A percentile compares a stretch with the other conserved stretches of the same genome.
phyloP scores from a whole-genome alignment of 2,797 vertebrate genomes.

The Squalus acanthias region DNA sequence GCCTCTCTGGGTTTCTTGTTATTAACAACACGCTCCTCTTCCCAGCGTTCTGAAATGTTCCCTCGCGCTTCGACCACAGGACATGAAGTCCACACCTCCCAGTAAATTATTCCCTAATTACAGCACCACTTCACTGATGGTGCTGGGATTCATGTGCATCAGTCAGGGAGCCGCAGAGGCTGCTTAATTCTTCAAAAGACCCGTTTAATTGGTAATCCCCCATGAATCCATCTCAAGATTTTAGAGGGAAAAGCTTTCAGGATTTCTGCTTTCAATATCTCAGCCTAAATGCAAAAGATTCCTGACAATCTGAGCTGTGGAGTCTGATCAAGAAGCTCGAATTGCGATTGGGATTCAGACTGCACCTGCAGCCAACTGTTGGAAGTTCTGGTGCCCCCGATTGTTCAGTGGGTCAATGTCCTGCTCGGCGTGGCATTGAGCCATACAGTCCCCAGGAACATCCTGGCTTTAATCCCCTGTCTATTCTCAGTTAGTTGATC shows the following conservation, averaged over 20 bases:
- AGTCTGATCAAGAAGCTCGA: not conserved
- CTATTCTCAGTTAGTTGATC: not conserved
- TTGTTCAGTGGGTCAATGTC: too few relatives aligned
- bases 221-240: not conserved
- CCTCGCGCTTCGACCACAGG: not conserved
- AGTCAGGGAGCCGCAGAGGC: not conserved
- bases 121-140: not conserved
- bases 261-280: not conserved
- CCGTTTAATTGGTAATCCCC: not conserved
- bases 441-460: not conserved
- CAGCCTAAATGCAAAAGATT: not conserved
- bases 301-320: not conserved
- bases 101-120: not conserved
- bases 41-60: not conserved
- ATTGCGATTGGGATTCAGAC: not conserved
- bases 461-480: not conserved
- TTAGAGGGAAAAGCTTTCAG: not conserved
- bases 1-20: not conserved
- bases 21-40: not conserved
- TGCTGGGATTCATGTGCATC: not conserved
- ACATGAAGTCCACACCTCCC: not conserved
- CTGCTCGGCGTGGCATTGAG: not conserved
- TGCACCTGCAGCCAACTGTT: not conserved
- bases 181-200: not conserved
- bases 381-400: not conserved